phyloP scores from a whole-genome alignment of 1,140 invertebrate genomes.

The Nixonia krombeini region DNA sequence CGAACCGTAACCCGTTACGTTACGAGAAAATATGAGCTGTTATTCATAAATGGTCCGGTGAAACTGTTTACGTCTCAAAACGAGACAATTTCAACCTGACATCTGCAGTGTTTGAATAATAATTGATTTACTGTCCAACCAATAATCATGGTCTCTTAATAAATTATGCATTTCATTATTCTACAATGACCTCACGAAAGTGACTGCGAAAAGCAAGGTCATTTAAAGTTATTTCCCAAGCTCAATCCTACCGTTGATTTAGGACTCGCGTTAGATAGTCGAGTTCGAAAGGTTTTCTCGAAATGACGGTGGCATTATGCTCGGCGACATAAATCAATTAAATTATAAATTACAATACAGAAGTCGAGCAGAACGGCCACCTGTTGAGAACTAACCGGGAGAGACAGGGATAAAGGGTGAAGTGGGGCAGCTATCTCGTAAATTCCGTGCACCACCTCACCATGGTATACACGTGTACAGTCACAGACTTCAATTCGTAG shows the following conservation, averaged over 20 bases:
- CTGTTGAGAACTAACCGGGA: slow-evolving; percentile 64
- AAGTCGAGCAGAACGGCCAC: slow-evolving; percentile 68
- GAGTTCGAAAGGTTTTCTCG: slow-evolving; percentile 13
- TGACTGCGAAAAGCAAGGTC: background rate
- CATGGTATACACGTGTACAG: slow-evolving; percentile 46
- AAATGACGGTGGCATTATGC: slow-evolving; percentile 17
- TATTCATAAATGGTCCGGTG: background rate
- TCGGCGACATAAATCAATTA: slow-evolving; percentile 62
- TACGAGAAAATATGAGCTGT: slow-evolving; percentile 21
- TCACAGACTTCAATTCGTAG: slow-evolving; percentile 1
- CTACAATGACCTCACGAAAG: too few species aligned
- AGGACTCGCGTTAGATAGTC: slow-evolving; percentile 5
- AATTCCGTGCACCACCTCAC: slow-evolving; percentile 60
- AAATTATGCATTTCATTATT: too few species aligned
- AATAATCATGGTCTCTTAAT: background rate
- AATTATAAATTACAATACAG: slow-evolving; percentile 70
- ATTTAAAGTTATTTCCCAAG: background rate
- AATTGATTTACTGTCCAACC: background rate
- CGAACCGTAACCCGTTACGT: slow-evolving; percentile 15
- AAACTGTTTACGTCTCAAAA: background rate
- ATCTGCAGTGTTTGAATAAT: too few species aligned
- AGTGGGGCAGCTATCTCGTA: slow-evolving; percentile 68
- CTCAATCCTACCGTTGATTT: slow-evolving; percentile 12
- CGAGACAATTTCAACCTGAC: background rate
- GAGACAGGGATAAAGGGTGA: slow-evolving; percentile 59